phyloP scores from a whole-genome alignment of 92 coral and sea anemone species.

The Phenganax marumi region DNA sequence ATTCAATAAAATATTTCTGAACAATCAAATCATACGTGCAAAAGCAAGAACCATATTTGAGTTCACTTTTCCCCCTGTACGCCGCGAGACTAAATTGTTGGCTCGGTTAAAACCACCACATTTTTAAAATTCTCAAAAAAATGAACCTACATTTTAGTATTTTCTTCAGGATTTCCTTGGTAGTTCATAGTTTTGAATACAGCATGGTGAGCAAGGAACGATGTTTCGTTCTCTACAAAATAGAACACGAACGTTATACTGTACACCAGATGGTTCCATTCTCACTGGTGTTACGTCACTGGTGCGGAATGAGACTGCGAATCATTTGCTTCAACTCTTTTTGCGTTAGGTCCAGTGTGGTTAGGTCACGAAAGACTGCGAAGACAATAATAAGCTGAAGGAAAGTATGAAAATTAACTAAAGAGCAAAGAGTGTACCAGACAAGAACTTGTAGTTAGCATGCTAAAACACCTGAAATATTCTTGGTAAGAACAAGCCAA shows the following conservation, averaged over 20 bases:
- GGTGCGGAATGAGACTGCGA: no score
- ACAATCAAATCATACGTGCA: no score
- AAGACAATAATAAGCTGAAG: no score
- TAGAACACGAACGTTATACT: neutral
- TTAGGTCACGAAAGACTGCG: no score
- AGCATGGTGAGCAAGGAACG: slow-evolving; percentile 90
- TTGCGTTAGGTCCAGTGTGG: no score
- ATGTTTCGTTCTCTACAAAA: slow-evolving; percentile 72
- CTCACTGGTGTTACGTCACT: no score
- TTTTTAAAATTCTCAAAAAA: neutral
- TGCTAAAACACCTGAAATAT: slow-evolving; percentile 64
- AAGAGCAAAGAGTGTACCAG: neutral
- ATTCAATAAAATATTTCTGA: no score
- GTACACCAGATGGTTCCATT: no score
- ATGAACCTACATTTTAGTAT: neutral
- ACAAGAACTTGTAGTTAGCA: neutral
- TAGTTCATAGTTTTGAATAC: slow-evolving; percentile 78
- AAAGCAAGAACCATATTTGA: no score
- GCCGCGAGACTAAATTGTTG: no score
- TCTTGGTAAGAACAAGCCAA: slow-evolving; percentile 82
- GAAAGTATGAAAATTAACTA: neutral
- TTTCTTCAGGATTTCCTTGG: neutral
- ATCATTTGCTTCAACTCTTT: no score
- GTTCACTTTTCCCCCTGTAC: no score
- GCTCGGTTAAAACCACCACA: neutral